Percentiles rank a stretch among this genome's conserved stretches.
These are phyloP conservation scores for Halocynthia aurantium DNA, from an alignment of 23 tunicate species.

Conservation along the genomic window DNA sequence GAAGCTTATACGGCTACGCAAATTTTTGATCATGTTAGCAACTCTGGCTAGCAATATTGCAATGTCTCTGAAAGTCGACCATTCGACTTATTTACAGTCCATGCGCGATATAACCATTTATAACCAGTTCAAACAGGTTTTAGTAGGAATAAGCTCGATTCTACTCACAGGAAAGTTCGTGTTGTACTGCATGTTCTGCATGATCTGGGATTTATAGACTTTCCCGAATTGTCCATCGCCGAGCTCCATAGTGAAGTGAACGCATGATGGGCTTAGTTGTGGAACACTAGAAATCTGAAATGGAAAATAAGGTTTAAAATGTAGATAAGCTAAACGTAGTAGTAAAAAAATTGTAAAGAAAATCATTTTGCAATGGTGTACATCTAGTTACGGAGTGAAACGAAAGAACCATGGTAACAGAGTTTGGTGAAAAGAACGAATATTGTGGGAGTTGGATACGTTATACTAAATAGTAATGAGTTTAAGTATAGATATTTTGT, in stretches of 20 bases:
- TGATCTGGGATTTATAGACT: conserved; percentile 67
- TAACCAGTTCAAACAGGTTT: conserved; percentile 21
- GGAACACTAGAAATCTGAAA: conserved; percentile 50
- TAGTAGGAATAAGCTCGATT: conserved; percentile 34
- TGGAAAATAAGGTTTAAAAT: neutral
- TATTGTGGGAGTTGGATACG: no score
- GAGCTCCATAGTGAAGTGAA: conserved; percentile 50
- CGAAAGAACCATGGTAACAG: no score
- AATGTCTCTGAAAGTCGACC: neutral
- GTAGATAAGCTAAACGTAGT: no score
- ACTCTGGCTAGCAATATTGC: neutral
- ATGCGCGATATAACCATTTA: conserved; percentile 1
- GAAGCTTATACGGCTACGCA: neutral
- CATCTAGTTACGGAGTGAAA: neutral
- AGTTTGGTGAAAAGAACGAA: no score
- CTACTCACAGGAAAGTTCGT: conserved; percentile 76
- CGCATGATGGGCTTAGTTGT: conserved; percentile 41
- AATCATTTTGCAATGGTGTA: neutral
- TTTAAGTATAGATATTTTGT: no score
- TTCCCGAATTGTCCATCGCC: conserved; percentile 90
- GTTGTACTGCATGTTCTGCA: conserved; percentile 66
- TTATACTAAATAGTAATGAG: no score
- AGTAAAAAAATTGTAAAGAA: neutral
- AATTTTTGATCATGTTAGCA: neutral
- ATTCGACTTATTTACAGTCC: conserved; percentile 1